Evolutionary conservation across 2,113 vertebrate genomes (phyloP), one percentile per base, ranked within the genome.

Genomic region (Carollia perspicillata): DNA sequence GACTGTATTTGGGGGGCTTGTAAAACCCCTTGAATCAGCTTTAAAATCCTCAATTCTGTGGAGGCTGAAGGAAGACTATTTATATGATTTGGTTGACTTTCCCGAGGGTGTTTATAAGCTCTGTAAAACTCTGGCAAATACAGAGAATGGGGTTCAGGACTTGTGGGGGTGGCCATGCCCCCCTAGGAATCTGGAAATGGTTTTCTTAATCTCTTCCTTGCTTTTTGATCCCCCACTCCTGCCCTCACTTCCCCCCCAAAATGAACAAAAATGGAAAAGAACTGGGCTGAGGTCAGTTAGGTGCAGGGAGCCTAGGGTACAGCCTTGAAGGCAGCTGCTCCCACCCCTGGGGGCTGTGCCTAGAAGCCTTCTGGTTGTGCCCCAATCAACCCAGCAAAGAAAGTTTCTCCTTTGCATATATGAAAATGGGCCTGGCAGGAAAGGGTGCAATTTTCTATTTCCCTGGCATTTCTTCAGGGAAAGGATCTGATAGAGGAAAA

Each of bases 101-200:
- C 97, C 92, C 88, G 96, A 96, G 92, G 58, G 55, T 88, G 95
- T 97, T 98, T 98, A 97, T 78, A 97, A 95, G 97, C 97, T 98
- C 97, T 98, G 97, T 98, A 98, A 98, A 98, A 97, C 79, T 95
- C 95, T 96, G 95, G 89, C 51, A 77, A 97, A 96, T 84, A 96
- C 86, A 97, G 97, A 93, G 42, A 95, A 95, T 80, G 95, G 97
- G 96, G 94, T 98, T 98, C 94, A 69, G 87, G 85, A 83, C 63
- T 96, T 96, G 93, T 96, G n/a, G 84, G 95, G 93, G 60, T 47
- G 49, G 58, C 49, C 51, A 83, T 84, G 30, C 23, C 49, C 63
- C 65, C 44, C 8, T 51, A 80, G 74, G 69, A 86, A 89, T 92
- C 81, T 95, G 47, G n/a, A 53, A 91, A 87, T 0, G 40, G 93